Percentiles rank a stretch among this genome's conserved stretches.
phyloP scores from a whole-genome alignment of 1,140 invertebrate species.

The Grapholita molesta region DNA sequence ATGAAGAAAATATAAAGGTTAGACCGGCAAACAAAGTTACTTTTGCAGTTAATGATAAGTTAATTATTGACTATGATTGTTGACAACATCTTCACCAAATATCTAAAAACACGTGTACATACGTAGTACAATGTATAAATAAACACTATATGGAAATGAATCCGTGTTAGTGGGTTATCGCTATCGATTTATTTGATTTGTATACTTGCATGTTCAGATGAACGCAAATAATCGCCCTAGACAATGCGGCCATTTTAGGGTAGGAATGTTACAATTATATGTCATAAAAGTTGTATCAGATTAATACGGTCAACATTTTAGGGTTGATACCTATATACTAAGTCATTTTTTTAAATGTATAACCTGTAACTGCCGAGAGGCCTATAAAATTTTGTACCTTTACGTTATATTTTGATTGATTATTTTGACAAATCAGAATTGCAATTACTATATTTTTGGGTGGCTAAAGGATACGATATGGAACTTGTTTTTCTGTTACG shows the following conservation, averaged over 20 bases:
- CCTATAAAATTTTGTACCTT: no score
- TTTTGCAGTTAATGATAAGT: no score
- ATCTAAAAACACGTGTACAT: not conserved
- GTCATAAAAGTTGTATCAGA: not conserved
- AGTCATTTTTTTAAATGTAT: not conserved
- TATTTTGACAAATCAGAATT: no score
- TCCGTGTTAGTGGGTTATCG: constrained; percentile 12
- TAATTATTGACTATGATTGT: not conserved
- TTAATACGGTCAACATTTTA: not conserved
- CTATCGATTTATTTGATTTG: not conserved
- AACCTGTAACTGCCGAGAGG: not conserved
- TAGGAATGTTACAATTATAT: not conserved
- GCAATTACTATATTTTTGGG: no score
- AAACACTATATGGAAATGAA: not conserved
- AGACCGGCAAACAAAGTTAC: no score
- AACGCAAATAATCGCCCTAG: not conserved
- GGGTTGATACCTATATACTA: not conserved
- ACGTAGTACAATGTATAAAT: not conserved
- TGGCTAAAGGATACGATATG: no score
- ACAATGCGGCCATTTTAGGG: not conserved
- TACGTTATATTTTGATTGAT: no score
- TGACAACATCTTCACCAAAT: not conserved
- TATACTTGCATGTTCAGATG: not conserved
- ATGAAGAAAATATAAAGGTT: no score
- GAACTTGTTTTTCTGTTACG: no score